Evolutionary conservation across 2,797 vertebrate genomes (phyloP).

Genomic region (Falco peregrinus): DNA sequence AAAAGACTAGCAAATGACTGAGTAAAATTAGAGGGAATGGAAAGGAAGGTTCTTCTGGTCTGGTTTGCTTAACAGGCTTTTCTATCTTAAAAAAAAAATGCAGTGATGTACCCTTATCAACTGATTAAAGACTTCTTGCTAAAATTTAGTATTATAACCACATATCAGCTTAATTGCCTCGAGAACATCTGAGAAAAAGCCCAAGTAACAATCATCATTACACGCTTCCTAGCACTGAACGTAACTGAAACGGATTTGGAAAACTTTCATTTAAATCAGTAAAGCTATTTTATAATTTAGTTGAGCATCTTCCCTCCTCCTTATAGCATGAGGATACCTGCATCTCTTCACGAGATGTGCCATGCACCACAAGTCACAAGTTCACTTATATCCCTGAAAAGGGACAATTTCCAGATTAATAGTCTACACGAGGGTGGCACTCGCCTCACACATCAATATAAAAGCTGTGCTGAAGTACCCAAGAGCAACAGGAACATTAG

Average conservation of each 20-base stretch:
- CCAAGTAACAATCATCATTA: neutral
- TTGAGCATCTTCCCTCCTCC: neutral
- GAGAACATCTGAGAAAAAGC: neutral
- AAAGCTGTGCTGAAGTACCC: neutral
- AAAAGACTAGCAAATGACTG: slow-evolving; percentile 32
- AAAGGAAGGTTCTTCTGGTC: neutral
- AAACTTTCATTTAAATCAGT: neutral
- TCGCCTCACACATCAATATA: rapidly evolving
- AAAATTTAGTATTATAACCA: neutral
- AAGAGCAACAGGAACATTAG: neutral
- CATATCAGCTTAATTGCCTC: neutral
- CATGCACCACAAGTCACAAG: neutral
- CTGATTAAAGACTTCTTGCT: neutral
- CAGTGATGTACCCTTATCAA: neutral
- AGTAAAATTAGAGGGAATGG: neutral
- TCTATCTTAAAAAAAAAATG: neutral
- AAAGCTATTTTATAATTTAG: neutral
- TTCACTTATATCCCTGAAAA: neutral
- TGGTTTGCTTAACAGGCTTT: neutral
- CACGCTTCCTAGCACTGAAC: neutral
- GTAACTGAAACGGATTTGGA: neutral
- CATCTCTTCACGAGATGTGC: neutral
- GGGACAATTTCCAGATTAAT: neutral
- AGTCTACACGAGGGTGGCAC: neutral
- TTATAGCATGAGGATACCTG: neutral